Conservation (phyloP, 2,888 invertebrate species). For the Ormia ochracea region DNA sequence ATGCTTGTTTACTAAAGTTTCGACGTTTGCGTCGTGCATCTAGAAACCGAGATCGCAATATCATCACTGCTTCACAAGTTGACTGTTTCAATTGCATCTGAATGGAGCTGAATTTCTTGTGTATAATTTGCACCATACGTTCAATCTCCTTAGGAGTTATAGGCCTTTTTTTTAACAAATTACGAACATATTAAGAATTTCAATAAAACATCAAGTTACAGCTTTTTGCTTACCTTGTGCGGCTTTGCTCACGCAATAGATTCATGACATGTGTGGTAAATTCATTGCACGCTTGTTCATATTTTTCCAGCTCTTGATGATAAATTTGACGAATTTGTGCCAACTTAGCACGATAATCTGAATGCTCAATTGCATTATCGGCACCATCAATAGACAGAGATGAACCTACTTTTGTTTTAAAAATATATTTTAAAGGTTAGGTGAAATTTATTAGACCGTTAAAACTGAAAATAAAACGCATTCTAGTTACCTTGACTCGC, state of each 20-base stretch:
- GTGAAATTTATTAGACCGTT: not conserved
- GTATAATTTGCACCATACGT: slow-evolving; percentile 98
- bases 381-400: slow-evolving; percentile 78
- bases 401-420: slow-evolving; percentile 67
- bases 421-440: not conserved
- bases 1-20: slow-evolving; percentile 99
- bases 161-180: slow-evolving; percentile 79
- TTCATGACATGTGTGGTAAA: slow-evolving; percentile 99
- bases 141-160: slow-evolving; percentile 99
- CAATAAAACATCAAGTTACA: not conserved
- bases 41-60: slow-evolving; percentile 85
- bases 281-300: slow-evolving; percentile 99
- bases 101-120: slow-evolving; percentile 98
- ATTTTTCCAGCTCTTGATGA: slow-evolving; percentile 99
- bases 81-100: slow-evolving; percentile 99
- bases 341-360: slow-evolving; percentile 98
- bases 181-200: not conserved
- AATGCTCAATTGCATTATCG: slow-evolving; percentile 98
- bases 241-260: slow-evolving; percentile 95
- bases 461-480: not conserved
- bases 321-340: slow-evolving; percentile 99
- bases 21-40: slow-evolving; percentile 93
- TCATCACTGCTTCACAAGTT: slow-evolving; percentile 99
- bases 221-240: slow-evolving; percentile 80
- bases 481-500: slow-evolving; percentile 83